A percentile compares a stretch with the other conserved stretches of the same genome.
phyloP scores from a whole-genome alignment of 2,888 invertebrate genomes.

The Dysmachus trigonus region DNA sequence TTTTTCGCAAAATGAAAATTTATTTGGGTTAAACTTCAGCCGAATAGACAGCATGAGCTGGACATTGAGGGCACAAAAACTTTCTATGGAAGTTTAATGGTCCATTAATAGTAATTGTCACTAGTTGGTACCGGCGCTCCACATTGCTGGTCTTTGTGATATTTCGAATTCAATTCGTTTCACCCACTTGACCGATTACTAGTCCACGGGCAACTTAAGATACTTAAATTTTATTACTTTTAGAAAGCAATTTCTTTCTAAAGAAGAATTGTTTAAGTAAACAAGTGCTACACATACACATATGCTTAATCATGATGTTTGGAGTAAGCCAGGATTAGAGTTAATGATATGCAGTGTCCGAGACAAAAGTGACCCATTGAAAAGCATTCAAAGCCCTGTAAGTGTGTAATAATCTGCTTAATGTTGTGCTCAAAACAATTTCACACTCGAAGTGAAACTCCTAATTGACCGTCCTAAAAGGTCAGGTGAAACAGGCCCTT shows the following conservation, averaged over 20 bases:
- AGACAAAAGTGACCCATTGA: background rate
- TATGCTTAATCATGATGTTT: background rate
- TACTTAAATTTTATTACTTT: background rate
- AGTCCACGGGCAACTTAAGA: background rate
- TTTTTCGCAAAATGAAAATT: background rate
- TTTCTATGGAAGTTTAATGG: background rate
- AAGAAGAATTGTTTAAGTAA: background rate
- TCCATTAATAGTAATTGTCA: background rate
- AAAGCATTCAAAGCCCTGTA: background rate
- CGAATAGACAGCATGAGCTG: background rate
- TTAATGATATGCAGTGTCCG: background rate
- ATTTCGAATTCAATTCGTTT: background rate
- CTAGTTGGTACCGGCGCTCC: background rate
- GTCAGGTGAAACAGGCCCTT: background rate
- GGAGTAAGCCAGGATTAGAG: background rate
- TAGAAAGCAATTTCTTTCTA: background rate
- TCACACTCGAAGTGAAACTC: background rate
- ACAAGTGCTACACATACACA: background rate
- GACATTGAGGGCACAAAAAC: background rate
- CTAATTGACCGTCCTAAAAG: background rate
- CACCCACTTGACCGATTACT: background rate
- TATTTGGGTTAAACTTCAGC: background rate
- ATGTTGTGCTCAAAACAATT: background rate
- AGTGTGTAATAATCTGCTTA: background rate
- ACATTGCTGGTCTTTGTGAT: background rate